Conservation (phyloP, 2,113 vertebrate genomes). For the Megaptera novaeangliae region DNA sequence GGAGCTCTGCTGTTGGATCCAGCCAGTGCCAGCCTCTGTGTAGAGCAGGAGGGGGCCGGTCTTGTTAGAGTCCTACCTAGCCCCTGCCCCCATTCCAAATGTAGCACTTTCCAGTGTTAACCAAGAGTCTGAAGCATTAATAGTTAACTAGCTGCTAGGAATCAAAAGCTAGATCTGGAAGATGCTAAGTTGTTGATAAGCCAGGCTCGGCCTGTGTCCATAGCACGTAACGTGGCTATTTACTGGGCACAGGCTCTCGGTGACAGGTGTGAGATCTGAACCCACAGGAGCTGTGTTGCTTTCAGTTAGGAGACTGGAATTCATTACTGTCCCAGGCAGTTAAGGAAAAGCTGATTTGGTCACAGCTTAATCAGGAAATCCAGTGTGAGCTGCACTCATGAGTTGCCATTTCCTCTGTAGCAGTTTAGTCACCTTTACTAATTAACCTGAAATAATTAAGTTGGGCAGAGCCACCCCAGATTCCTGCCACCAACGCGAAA, state of each 20-base stretch:
- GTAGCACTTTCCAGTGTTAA: background rate
- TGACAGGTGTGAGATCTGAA: constrained; percentile 42
- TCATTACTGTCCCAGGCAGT: constrained; percentile 55
- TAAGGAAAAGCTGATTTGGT: constrained; percentile 46
- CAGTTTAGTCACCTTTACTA: constrained; percentile 80
- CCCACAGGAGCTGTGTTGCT: constrained; percentile 58
- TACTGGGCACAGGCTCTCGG: background rate
- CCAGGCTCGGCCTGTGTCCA: constrained; percentile 1
- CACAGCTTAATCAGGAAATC: constrained; percentile 62
- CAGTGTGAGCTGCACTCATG: constrained; percentile 27
- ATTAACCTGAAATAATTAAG: constrained; percentile 76
- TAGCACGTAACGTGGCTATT: background rate
- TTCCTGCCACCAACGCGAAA: constrained; percentile 59
- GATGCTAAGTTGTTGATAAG: background rate
- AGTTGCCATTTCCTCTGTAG: constrained; percentile 65
- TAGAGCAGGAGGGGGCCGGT: background rate
- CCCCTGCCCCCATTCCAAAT: background rate
- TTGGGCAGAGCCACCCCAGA: constrained; percentile 47
- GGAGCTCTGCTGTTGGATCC: background rate
- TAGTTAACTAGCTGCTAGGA: background rate
- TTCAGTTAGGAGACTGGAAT: constrained; percentile 68
- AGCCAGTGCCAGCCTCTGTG: background rate
- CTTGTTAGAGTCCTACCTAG: background rate
- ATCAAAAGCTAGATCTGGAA: background rate
- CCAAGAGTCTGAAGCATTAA: background rate